These are phyloP conservation scores for Campaea margaritaria DNA, from an alignment of 2,888 invertebrate genomes.

Conservation along the genomic window DNA sequence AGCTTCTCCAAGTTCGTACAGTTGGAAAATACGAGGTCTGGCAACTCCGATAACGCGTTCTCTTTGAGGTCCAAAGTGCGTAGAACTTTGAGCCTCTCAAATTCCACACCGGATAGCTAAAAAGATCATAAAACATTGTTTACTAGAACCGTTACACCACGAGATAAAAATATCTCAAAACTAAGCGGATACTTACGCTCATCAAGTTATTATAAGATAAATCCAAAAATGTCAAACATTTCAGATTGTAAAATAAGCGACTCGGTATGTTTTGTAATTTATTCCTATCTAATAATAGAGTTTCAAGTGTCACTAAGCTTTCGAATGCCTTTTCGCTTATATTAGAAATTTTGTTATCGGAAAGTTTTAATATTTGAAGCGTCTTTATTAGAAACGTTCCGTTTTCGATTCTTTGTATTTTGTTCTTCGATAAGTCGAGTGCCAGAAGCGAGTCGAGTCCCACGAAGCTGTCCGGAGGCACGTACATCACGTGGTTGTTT, in stretches of 20 bases:
- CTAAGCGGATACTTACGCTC: constrained; percentile 63
- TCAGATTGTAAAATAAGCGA: constrained; percentile 77
- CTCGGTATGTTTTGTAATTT: constrained; percentile 78
- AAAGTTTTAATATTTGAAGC: constrained; percentile 87
- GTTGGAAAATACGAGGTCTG: constrained; percentile 85
- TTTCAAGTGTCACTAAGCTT: constrained; percentile 79
- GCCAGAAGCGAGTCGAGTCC: constrained; percentile 86
- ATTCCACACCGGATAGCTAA: constrained; percentile 84
- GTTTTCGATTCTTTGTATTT: constrained; percentile 85
- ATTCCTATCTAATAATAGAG: constrained; percentile 84
- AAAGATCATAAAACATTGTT: constrained; percentile 44
- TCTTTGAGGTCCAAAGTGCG: constrained; percentile 89
- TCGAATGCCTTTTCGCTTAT: constrained; percentile 85
- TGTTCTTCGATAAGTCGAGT: constrained; percentile 89
- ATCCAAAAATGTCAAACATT: constrained; percentile 81
- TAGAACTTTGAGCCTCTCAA: constrained; percentile 81
- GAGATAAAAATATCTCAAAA: not conserved
- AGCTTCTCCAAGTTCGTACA: constrained; percentile 87
- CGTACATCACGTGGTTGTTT: constrained; percentile 85
- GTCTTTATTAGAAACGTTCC: constrained; percentile 84
- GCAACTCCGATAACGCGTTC: constrained; percentile 85
- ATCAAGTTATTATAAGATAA: constrained; percentile 83
- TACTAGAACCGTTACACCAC: constrained; percentile 8
- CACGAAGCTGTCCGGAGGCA: constrained; percentile 85
- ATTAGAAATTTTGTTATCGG: constrained; percentile 87